These are phyloP conservation scores for Apamea epomidion DNA, from an alignment of 2,888 invertebrate species.

Conservation along the genomic window DNA sequence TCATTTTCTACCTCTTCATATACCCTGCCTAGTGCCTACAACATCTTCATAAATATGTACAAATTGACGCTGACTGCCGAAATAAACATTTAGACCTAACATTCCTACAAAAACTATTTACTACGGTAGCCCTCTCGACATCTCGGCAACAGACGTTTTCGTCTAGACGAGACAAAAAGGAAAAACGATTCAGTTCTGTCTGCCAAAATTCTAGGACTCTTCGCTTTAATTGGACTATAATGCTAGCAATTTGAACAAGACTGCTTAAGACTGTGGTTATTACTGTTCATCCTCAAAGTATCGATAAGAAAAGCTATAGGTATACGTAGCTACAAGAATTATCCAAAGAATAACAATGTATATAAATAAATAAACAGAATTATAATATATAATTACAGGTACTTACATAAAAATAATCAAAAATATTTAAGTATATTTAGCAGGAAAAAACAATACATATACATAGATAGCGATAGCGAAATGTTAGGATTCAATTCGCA, in stretches of 20 bases:
- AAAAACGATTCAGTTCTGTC: constrained; percentile 25
- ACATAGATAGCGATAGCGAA: too few species aligned
- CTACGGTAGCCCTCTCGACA: constrained; percentile 28
- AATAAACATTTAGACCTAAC: constrained; percentile 9
- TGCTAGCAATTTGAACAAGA: constrained; percentile 52
- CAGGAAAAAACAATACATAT: too few species aligned
- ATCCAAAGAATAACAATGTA: too few species aligned
- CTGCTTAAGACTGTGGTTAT: constrained; percentile 51
- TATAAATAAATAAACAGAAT: too few species aligned
- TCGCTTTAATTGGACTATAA: constrained; percentile 62
- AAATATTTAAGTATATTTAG: too few species aligned
- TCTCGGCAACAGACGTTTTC: constrained; percentile 42
- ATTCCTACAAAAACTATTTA: constrained; percentile 46
- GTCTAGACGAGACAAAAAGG: constrained; percentile 53
- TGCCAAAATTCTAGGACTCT: constrained; percentile 62
- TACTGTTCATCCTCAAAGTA: constrained; percentile 21
- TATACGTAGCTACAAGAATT: too few species aligned
- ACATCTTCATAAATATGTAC: neutral
- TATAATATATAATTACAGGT: too few species aligned
- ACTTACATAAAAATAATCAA: too few species aligned
- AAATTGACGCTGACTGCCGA: constrained; percentile 20
- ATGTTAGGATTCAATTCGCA: too few species aligned
- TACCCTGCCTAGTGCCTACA: neutral
- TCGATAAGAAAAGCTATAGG: constrained; percentile 13
- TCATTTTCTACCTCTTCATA: neutral